Base-by-base conservation (phyloP, 2,113 vertebrate genomes). In the Cyprinodon tularosa region DNA sequence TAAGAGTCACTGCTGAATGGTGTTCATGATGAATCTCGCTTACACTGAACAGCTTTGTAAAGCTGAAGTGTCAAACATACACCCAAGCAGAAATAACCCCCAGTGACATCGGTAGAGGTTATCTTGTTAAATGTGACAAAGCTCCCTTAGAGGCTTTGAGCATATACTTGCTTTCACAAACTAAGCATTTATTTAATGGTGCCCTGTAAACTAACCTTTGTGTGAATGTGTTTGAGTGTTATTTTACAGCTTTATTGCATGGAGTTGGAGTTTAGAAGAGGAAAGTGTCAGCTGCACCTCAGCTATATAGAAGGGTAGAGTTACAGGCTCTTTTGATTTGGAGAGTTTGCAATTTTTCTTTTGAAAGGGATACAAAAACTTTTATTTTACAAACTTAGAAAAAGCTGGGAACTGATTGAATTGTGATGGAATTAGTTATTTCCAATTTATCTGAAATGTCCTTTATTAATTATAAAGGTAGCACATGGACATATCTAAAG, bases 31-130 rank as follows among this genome's bases (percentile, higher is more conserved):
- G 37, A 62, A 62, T 36, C 13, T 63, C n/a, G 42, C 48, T 63
- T 44, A 36, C 66, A 36, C 63, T 62, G 12, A 17, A 12, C 38
- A 13, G 57, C 14, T 61, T 60, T 71, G n/a, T 75, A 7, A 68
- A 68, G 50, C 47, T 50, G 74, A 71, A 63, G 22, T 71, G 13
- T 63, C 8, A 44, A n/a, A 22, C 53, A 39, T 69, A 65, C 44
- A 47, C 3, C 0, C 5, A 12, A n/a, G 66, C 42, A 62, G 62
- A 71, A 66, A 36, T 68, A 61, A 65, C 22, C 66, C 3, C 53
- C 37, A 59, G 59, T 79, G 72, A 62, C 38, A 66, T 65, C 37
- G 29, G 71, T 29, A 39, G 44, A 65, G 42, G 40, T 59, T 47
- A 74, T 66, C 53, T 53, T 74, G 42, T 66, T 53, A 12, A 0